Conservation (phyloP, 2,113 vertebrate species). For the Urocynchramus pylzowi region DNA sequence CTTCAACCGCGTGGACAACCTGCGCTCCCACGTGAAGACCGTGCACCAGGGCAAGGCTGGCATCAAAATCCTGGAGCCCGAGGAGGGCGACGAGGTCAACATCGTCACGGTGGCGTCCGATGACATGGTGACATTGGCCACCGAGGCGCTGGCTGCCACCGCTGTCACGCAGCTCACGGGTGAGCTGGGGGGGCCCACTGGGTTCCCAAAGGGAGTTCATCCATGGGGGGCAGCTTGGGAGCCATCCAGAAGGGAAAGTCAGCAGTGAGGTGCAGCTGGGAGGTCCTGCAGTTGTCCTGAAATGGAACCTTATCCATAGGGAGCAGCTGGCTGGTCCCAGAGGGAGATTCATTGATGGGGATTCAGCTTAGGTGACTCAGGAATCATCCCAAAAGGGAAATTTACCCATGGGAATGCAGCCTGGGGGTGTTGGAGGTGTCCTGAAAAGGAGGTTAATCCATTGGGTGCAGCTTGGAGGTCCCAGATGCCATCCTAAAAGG, state of each 20-base stretch:
- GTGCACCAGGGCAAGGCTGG: constrained; percentile 95
- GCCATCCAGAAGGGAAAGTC: background rate
- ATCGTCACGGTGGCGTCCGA: constrained; percentile 90
- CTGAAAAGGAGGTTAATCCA: background rate
- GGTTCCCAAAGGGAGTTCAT: background rate
- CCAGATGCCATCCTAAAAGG: background rate
- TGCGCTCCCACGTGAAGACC: constrained; percentile 95
- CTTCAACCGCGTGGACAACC: constrained; percentile 96
- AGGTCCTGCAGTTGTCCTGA: background rate
- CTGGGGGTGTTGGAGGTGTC: background rate
- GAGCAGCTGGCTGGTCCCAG: background rate
- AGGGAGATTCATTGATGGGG: background rate
- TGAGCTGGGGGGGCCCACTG: background rate
- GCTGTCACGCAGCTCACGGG: constrained; percentile 92
- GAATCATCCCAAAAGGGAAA: background rate
- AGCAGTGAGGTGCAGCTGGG: fast-evolving
- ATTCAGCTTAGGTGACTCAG: background rate
- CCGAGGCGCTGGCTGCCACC: constrained; percentile 85
- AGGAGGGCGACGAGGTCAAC: constrained; percentile 84
- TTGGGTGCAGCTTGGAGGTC: background rate
- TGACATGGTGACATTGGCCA: constrained; percentile 90
- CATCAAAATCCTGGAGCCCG: constrained; percentile 86
- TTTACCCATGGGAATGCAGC: background rate
- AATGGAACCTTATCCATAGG: background rate
- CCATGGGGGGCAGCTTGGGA: background rate